phyloP scores from a whole-genome alignment of 1,140 invertebrate genomes.

The Drosophila quadrilineata region DNA sequence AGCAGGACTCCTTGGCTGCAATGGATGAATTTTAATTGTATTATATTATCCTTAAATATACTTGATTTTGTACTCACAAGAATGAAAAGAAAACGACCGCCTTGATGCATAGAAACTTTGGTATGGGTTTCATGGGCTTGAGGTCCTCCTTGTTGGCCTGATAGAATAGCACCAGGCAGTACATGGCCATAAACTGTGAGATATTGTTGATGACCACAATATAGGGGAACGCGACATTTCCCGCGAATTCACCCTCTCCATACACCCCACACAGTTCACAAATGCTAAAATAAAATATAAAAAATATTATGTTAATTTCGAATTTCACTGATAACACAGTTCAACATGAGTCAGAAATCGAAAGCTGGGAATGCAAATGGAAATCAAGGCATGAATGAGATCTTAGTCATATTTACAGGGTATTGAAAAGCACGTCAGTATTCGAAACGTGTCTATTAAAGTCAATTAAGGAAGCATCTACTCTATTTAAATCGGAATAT shows the following conservation, averaged over 20 bases:
- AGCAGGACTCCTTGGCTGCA: conserved; percentile 95
- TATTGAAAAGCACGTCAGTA: not conserved
- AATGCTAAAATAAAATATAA: conserved; percentile 84
- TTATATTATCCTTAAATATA: not conserved
- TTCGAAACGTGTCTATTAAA: not conserved
- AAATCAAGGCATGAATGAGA: not conserved
- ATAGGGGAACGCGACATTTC: conserved; percentile 93
- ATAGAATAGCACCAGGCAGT: conserved; percentile 97
- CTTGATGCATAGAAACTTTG: conserved; percentile 99
- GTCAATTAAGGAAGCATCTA: not conserved
- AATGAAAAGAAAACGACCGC: conserved; percentile 99
- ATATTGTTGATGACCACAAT: conserved; percentile 95
- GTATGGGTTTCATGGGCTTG: conserved; percentile 94
- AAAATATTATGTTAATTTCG: conserved; percentile 2
- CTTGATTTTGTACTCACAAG: conserved; percentile 88
- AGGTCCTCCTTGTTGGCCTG: conserved; percentile 92
- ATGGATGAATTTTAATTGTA: conserved; percentile 34
- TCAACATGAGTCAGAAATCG: no score
- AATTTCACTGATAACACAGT: not conserved
- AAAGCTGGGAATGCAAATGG: no score
- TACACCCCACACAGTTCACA: conserved; percentile 93
- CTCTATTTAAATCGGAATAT: not conserved
- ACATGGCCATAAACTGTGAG: conserved; percentile 98
- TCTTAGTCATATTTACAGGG: not conserved
- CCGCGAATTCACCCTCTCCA: conserved; percentile 93